A percentile compares a stretch with the other conserved stretches of the same genome.
Conservation (phyloP, 2,113 vertebrate genomes). For the Lanius collurio region DNA sequence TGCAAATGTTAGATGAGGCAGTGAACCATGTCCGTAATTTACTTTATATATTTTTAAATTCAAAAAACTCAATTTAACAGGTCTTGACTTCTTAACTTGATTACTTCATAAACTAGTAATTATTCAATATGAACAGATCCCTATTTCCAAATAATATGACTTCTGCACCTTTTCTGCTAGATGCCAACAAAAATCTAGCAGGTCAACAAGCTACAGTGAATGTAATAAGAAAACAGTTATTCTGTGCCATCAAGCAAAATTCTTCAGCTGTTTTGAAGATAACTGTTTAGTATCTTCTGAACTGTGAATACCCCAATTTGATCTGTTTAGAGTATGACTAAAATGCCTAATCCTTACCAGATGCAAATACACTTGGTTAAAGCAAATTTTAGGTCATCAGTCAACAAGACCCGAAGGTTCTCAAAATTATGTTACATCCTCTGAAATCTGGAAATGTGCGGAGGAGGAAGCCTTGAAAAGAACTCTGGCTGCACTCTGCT, state of each 20-base stretch:
- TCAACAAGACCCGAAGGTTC: not conserved
- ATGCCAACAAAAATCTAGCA: not conserved
- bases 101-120: not conserved
- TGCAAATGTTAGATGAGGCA: not conserved
- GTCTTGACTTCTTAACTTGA: not conserved
- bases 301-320: not conserved
- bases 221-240: not conserved
- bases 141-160: not conserved
- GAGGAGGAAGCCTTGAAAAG: constrained; percentile 23
- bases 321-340: not conserved
- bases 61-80: not conserved
- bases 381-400: not conserved
- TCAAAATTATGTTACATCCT: not conserved
- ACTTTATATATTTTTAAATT: not conserved
- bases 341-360: not conserved
- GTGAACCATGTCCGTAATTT: not conserved
- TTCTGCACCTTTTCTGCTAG: not conserved
- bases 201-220: not conserved
- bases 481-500: not conserved
- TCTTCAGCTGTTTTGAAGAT: not conserved
- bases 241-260: not conserved
- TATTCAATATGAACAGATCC: not conserved
- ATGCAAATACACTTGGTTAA: not conserved
- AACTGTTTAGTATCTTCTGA: not conserved
- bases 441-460: not conserved